Base-by-base conservation (phyloP, 2,888 invertebrate genomes). In the Ormyrus labotus region DNA sequence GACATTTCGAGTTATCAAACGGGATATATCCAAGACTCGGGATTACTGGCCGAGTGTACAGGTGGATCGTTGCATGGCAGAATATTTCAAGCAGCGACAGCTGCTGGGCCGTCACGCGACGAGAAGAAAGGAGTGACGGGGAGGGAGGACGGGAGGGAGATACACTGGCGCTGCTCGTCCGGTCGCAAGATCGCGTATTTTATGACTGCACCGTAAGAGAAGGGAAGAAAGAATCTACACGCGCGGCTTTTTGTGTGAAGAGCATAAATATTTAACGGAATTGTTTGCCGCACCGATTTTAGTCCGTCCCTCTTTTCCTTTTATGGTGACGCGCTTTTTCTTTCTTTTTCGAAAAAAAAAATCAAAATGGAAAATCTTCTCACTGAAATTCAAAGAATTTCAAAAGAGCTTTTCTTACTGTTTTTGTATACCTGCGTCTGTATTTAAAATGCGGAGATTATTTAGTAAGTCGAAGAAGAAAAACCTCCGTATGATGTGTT, bases 21-120 rank as follows among this genome's bases (percentile, higher is more conserved):
- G 68, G 61, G 78, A 72, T 63, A 72, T 78, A 19, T 51, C 58
- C 47, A 19, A 68, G n/a, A 47, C 60, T 10, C 61, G 57, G 78
- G 68, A 78, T 78, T 78, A 72, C 63, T 48, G 45, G 19, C 34
- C 47, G 65, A 72, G 68, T 69, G 8, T 57, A 67, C 58, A 9
- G 34, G 19, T n/a, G 60, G 64, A 77, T 70, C 77, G 34, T 8
- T 34, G 13, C 48, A 9, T 10, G 11, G 68, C n/a, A 10, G 65
- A 57, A 78, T 58, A 78, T 73, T 70, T 69, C 75, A 70, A 73
- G 63, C 58, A 71, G 70, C n/a, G 77, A 77, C 77, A 77, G 70
- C 77, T 65, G 64, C 64, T 19, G 50, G 77, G 13, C 13, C 51
- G 47, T 53, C 61, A 10, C 47, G 45, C 8, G 50, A 11, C 8